These are phyloP conservation scores for Caenorhabditis drosophilae DNA, from an alignment of 2,888 invertebrate genomes.

Conservation along the genomic window DNA sequence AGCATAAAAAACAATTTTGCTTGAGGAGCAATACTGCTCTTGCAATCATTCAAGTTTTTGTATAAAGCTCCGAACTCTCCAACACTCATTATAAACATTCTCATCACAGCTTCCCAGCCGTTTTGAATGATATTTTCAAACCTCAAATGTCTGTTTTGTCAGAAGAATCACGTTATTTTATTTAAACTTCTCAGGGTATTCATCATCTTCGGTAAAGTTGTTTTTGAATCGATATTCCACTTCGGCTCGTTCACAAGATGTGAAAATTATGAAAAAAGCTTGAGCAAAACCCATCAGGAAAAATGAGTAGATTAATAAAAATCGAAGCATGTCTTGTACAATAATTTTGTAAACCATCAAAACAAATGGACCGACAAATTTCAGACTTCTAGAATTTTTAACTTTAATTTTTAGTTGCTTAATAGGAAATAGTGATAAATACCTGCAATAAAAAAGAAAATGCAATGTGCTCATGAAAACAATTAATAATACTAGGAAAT, in stretches of 20 bases:
- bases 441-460: slow-evolving; percentile 59
- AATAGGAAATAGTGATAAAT: background rate
- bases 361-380: slow-evolving; percentile 98
- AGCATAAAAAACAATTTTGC: slow-evolving; percentile 80
- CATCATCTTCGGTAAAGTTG: slow-evolving; percentile 26
- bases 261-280: slow-evolving; percentile 84
- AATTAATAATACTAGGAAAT: slow-evolving; percentile 49
- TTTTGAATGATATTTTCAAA: slow-evolving; percentile 57
- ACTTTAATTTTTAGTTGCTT: background rate
- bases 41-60: slow-evolving; percentile 80
- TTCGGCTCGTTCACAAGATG: slow-evolving; percentile 75
- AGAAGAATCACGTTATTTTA: no score
- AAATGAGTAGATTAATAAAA: slow-evolving; percentile 92
- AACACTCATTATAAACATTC: slow-evolving; percentile 97
- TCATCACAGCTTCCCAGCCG: slow-evolving; percentile 79
- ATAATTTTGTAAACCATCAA: slow-evolving; percentile 99
- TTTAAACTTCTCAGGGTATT: slow-evolving; percentile 39
- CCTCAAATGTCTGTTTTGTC: no score
- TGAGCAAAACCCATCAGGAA: slow-evolving; percentile 97
- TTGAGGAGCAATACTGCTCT: slow-evolving; percentile 44
- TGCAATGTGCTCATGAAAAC: slow-evolving; percentile 56
- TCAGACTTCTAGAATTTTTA: slow-evolving; percentile 80
- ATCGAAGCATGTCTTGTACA: slow-evolving; percentile 89
- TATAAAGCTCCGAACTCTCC: slow-evolving; percentile 96
- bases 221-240: slow-evolving; percentile 19